Conservation (phyloP, 2,888 invertebrate genomes). For the Microchrysa polita region DNA sequence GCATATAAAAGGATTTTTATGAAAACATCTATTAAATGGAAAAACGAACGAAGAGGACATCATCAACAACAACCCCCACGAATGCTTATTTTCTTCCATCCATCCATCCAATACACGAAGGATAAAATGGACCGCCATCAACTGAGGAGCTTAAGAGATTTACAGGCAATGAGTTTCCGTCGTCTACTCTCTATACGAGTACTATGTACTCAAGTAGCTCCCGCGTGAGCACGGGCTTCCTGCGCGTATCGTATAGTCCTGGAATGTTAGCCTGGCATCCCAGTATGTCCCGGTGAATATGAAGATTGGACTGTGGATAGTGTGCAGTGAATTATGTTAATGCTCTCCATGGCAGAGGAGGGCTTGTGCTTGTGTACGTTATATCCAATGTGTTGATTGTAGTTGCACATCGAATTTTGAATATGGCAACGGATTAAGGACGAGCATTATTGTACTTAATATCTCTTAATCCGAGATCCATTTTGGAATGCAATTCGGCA, state of each 20-base stretch:
- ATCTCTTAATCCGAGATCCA: constrained; percentile 24
- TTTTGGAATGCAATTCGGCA: constrained; percentile 21
- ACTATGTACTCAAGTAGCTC: neutral
- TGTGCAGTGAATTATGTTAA: constrained; percentile 37
- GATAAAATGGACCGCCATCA: constrained; percentile 20
- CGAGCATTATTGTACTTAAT: constrained; percentile 20
- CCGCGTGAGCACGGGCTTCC: neutral
- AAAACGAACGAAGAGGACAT: no score
- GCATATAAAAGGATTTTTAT: no score
- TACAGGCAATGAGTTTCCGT: constrained; percentile 15
- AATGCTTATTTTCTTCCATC: neutral
- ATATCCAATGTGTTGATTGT: constrained; percentile 2
- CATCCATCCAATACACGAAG: neutral
- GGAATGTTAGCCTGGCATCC: neutral
- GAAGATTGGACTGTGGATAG: constrained; percentile 27
- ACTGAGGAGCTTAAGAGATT: constrained; percentile 29
- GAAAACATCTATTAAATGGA: no score
- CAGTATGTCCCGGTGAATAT: neutral
- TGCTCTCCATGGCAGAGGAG: neutral
- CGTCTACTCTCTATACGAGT: neutral
- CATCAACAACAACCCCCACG: constrained; percentile 11
- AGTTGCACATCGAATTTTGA: constrained; percentile 32
- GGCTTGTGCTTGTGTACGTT: constrained; percentile 15
- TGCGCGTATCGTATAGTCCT: neutral
- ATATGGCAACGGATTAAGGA: constrained; percentile 21